These are phyloP conservation scores for Mola mola DNA, from an alignment of 2,113 vertebrate genomes.

Conservation along the genomic window DNA sequence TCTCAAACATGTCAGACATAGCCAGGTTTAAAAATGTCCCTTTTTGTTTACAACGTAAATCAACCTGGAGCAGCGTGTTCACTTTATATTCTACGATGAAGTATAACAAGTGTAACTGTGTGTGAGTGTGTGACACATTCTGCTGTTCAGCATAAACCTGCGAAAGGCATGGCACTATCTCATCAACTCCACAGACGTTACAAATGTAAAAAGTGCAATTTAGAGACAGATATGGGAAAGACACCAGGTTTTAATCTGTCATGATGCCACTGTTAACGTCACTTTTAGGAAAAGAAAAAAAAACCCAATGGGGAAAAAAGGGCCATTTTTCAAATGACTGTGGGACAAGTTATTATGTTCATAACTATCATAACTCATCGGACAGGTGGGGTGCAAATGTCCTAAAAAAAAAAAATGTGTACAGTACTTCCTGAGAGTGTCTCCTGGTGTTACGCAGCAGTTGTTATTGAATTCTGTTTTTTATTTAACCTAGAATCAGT, in stretches of 20 bases:
- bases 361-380: constrained; percentile 34
- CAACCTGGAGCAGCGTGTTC: constrained; percentile 25
- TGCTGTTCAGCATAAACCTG: constrained; percentile 36
- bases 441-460: constrained; percentile 44
- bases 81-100: constrained; percentile 45
- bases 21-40: constrained; percentile 22
- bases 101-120: constrained; percentile 26
- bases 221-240: constrained; percentile 9
- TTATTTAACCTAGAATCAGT: constrained; percentile 62
- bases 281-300: constrained; percentile 53
- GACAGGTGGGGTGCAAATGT: constrained; percentile 26
- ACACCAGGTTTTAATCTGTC: constrained; percentile 34
- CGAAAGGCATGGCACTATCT: constrained; percentile 10
- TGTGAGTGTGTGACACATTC: constrained; percentile 18
- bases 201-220: constrained; percentile 8
- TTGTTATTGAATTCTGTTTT: constrained; percentile 59
- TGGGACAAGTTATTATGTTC: background rate
- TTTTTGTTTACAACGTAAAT: constrained; percentile 26
- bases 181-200: constrained; percentile 2
- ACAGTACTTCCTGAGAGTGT: constrained; percentile 43
- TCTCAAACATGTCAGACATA: constrained; percentile 22
- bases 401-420: constrained; percentile 40
- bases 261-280: constrained; percentile 48
- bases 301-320: constrained; percentile 58
- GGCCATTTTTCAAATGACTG: constrained; percentile 13